Evolutionary conservation across 2,113 vertebrate genomes (phyloP).

Genomic region (Pteruthius melanotis): DNA sequence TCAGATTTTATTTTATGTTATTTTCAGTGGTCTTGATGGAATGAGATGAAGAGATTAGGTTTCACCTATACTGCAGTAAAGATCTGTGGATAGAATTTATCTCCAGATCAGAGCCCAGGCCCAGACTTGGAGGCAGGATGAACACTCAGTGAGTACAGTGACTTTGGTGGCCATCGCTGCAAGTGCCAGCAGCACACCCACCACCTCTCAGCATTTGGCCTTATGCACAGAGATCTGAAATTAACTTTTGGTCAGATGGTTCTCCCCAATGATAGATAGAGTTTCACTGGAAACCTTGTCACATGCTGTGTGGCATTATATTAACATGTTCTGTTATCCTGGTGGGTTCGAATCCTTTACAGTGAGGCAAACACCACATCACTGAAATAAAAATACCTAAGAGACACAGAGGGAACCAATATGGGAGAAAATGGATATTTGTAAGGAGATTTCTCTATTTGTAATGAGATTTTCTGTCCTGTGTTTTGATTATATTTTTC

Average conservation of each 20-base stretch:
- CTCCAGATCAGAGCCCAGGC: not conserved
- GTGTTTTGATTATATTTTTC: not conserved
- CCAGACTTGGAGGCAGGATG: fast-evolving
- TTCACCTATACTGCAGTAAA: not conserved
- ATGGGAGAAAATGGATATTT: not conserved
- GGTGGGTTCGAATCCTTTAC: not conserved
- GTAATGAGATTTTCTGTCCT: not conserved
- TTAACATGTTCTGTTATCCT: not conserved
- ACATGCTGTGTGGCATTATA: not conserved
- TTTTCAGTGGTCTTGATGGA: not conserved
- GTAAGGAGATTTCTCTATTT: too few species aligned
- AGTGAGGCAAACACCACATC: not conserved
- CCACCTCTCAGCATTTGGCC: not conserved
- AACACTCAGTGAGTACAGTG: not conserved
- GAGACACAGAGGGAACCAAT: not conserved
- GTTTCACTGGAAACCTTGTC: not conserved
- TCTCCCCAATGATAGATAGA: not conserved
- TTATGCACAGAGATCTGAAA: not conserved
- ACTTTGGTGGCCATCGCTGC: fast-evolving
- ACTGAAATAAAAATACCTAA: not conserved
- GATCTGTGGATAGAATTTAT: conserved; percentile 3
- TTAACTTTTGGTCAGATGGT: not conserved
- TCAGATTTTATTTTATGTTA: conserved; percentile 16
- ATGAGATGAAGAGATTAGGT: conserved; percentile 42
- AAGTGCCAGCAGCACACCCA: not conserved